These are phyloP conservation scores for Lontra canadensis DNA, from an alignment of 2,113 vertebrate species.

Conservation along the genomic window DNA sequence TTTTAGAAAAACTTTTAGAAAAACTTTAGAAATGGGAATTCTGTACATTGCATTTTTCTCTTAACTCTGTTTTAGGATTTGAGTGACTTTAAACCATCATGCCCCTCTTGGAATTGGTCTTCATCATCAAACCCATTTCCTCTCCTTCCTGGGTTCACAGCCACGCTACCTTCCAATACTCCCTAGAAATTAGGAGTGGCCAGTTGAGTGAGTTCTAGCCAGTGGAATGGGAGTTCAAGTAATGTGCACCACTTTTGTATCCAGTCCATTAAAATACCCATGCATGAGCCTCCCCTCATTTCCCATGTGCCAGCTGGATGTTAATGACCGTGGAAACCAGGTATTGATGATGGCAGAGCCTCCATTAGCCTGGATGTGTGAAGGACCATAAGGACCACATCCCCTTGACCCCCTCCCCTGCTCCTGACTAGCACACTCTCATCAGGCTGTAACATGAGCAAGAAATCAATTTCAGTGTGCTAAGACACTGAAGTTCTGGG, in stretches of 20 bases:
- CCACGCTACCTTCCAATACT: background rate
- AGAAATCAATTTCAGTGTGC: background rate
- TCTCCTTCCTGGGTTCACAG: background rate
- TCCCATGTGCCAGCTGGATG: background rate
- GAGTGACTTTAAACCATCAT: background rate
- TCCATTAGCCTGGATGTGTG: background rate
- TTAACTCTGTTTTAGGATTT: background rate
- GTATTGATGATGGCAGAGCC: background rate
- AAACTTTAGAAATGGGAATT: background rate
- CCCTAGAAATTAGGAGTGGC: background rate
- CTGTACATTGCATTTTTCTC: background rate
- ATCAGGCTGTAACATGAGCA: background rate
- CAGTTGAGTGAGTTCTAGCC: background rate
- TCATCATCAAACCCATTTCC: background rate
- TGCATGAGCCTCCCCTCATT: background rate
- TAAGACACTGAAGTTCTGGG: background rate
- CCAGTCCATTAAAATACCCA: background rate
- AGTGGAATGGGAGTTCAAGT: background rate
- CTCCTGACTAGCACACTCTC: background rate
- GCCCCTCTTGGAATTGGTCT: background rate
- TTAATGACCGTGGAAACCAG: background rate
- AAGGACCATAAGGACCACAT: background rate
- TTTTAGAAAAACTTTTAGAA: too few species aligned
- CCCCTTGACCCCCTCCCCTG: background rate
- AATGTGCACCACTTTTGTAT: background rate